Evolutionary conservation across 2,888 invertebrate genomes (phyloP).

Genomic region (Acronicta leporina): DNA sequence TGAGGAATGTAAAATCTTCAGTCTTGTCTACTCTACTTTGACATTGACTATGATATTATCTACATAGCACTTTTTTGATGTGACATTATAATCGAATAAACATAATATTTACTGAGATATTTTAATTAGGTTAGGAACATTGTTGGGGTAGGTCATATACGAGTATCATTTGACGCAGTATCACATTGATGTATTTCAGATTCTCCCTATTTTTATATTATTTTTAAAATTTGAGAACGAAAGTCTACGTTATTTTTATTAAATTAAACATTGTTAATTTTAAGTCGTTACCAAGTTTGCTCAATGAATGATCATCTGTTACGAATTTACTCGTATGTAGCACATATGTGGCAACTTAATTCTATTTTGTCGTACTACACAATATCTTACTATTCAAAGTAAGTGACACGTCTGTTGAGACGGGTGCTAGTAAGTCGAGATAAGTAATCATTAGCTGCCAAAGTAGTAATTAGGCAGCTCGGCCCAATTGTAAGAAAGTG

Average conservation of each 20-base stretch:
- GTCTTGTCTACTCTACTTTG: slow-evolving; percentile 21
- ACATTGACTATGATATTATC: slow-evolving; percentile 23
- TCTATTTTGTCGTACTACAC: background rate
- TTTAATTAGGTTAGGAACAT: too few species aligned
- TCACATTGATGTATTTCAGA: too few species aligned
- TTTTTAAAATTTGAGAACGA: too few species aligned
- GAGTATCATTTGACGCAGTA: too few species aligned
- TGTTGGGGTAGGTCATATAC: background rate
- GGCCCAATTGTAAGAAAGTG: slow-evolving; percentile 74
- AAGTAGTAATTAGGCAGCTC: slow-evolving; percentile 54
- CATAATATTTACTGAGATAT: too few species aligned
- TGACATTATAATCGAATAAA: too few species aligned
- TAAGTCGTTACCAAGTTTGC: background rate
- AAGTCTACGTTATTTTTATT: too few species aligned
- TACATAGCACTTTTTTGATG: slow-evolving; percentile 19
- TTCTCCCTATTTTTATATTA: too few species aligned
- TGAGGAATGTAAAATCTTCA: background rate
- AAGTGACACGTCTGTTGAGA: slow-evolving; percentile 26
- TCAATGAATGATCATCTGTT: background rate
- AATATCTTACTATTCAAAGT: slow-evolving; percentile 20
- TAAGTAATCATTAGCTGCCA: slow-evolving; percentile 60
- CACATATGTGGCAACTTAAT: background rate
- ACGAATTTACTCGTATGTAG: too few species aligned
- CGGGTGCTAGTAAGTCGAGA: slow-evolving; percentile 57
- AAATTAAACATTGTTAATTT: too few species aligned